Conservation (phyloP, 2,797 vertebrate genomes). For the Erpetoichthys calabaricus region DNA sequence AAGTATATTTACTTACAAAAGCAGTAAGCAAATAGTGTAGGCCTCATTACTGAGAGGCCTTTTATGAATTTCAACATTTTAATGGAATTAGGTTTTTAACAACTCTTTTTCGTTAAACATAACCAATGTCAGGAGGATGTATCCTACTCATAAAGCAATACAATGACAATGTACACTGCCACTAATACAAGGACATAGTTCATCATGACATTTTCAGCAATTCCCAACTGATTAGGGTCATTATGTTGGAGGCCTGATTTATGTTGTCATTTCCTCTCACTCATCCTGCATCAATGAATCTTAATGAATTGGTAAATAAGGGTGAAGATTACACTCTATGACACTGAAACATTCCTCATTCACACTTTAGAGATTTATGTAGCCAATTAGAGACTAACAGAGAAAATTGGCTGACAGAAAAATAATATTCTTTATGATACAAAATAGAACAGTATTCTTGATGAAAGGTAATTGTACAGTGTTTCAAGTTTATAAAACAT, state of each 20-base stretch:
- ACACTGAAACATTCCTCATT: constrained; percentile 99
- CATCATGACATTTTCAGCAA: constrained; percentile 99
- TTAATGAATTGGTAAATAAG: constrained; percentile 99
- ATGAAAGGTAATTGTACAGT: constrained; percentile 88
- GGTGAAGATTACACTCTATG: constrained; percentile 99
- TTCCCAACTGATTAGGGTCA: constrained; percentile 99
- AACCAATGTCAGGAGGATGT: constrained; percentile 92
- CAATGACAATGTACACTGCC: constrained; percentile 98
- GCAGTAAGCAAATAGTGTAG: constrained; percentile 76
- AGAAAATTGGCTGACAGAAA: constrained; percentile 99
- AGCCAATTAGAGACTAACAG: constrained; percentile 99
- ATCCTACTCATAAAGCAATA: constrained; percentile 92
- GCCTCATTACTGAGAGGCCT: constrained; percentile 85
- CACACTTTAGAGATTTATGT: constrained; percentile 98
- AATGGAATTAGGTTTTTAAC: constrained; percentile 93
- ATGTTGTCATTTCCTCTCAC: constrained; percentile 99
- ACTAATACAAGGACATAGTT: constrained; percentile 99
- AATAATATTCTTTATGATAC: constrained; percentile 98
- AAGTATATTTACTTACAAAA: constrained; percentile 48
- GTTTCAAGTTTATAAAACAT: constrained; percentile 73
- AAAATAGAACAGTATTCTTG: constrained; percentile 87
- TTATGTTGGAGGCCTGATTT: constrained; percentile 99
- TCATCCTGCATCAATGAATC: constrained; percentile 99
- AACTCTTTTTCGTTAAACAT: constrained; percentile 97
- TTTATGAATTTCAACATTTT: constrained; percentile 77